phyloP scores from a whole-genome alignment of 35 echinoderm and acorn worm species.

The Chiridota heheva region DNA sequence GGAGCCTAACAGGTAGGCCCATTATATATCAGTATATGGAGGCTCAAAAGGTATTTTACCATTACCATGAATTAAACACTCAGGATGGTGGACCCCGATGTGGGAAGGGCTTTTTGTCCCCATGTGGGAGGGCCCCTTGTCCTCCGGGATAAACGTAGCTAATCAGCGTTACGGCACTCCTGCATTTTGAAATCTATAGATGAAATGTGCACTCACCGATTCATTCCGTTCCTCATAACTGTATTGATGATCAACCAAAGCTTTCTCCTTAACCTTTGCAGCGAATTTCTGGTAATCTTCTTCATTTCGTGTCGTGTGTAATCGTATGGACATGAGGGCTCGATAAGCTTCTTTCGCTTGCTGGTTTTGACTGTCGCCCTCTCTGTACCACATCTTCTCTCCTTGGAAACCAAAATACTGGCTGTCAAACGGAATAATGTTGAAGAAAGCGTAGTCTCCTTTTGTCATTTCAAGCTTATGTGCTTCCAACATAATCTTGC shows the following conservation, averaged over 20 bases:
- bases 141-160: no score
- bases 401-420: constrained; percentile 91
- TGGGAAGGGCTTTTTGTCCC: no score
- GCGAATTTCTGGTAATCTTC: constrained; percentile 64
- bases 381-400: constrained; percentile 65
- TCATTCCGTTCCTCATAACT: constrained; percentile 58
- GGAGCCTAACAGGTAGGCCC: no score
- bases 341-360: constrained; percentile 78
- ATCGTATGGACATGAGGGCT: constrained; percentile 81
- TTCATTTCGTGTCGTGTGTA: constrained; percentile 47
- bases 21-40: no score
- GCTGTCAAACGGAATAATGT: constrained; percentile 81
- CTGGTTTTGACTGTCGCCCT: constrained; percentile 27
- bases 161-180: no score
- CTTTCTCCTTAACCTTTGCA: constrained; percentile 55
- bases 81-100: no score
- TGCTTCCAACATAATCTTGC: constrained; percentile 82
- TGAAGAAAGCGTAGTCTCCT: constrained; percentile 92
- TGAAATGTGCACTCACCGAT: no score
- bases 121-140: no score
- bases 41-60: no score
- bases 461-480: constrained; percentile 76
- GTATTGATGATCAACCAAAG: constrained; percentile 56
- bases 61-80: no score
- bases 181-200: no score